Evolutionary conservation across 2,797 vertebrate species (phyloP), one percentile per base, ranked within the genome.

Genomic region (Rhadinocentrus ornatus): DNA sequence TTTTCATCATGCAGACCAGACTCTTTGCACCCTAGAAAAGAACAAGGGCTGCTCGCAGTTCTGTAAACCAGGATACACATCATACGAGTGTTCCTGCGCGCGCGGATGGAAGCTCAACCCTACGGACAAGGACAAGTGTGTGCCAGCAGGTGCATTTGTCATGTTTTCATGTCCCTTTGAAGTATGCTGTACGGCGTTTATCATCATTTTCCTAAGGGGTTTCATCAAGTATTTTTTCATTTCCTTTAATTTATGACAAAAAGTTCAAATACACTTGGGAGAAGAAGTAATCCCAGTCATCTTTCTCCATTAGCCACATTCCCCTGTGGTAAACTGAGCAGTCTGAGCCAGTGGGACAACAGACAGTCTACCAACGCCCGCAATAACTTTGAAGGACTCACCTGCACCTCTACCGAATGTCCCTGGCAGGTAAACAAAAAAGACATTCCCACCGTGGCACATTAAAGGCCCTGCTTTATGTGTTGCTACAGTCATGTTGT

Each of bases 41-140:
- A 60, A 80, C 70, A 90, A 90, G 56, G 94, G 94, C 62, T 95
- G 94, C 85, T 89, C 89, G 52, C 94, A 95, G 88, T 95, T 95
- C 89, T 95, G 94, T 64, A 95, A 95, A 79, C 94, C 94, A 0
- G 91, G 93, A 26, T 95, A 94, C 71, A 71, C 57, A 2, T 87
- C 89, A 3, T 94, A 93, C 12, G 79, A 94, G 79, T 95, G 94
- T 35, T 94, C 93, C 57, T 95, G 94, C 1, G 92, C 93, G 0
- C 46, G 10, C 0, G 93, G 93, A 29, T 95, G 94, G 94, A 94
- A 78, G 81, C 87, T 93, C 65, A 80, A 80, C 29, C 0, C 0
- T 0, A 39, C 41, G 0, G 54, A 91, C 52, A 92, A 20, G 61
- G 72, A 91, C 9, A 89, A 88, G 75, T 95, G 94, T 58, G 73